Percentiles rank a stretch among this genome's conserved stretches.
Conservation (phyloP, 2,888 invertebrate species). For the Cheilosia impressa region DNA sequence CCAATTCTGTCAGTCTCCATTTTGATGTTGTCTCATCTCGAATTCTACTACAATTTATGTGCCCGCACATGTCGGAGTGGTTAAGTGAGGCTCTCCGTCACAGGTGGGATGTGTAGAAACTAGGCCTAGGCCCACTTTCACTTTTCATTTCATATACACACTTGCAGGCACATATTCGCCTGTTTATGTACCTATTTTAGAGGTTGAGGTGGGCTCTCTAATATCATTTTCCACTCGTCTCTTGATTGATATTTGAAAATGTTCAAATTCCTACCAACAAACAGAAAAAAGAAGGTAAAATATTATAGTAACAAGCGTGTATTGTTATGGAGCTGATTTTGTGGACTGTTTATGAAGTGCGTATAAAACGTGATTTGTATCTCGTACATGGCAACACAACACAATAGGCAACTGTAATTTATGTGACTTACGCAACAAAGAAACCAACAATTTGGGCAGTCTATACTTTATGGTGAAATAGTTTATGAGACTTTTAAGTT, state of each 20-base stretch:
- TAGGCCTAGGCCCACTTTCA: conserved; percentile 77
- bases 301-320: conserved; percentile 15
- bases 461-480: conserved; percentile 58
- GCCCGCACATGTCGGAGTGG: conserved; percentile 3
- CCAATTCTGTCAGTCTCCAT: conserved; percentile 34
- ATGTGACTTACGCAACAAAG: conserved; percentile 58
- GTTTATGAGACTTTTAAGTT: conserved; percentile 51
- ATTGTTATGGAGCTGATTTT: conserved; percentile 39
- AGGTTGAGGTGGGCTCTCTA: conserved; percentile 56
- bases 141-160: conserved; percentile 61
- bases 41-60: conserved; percentile 14
- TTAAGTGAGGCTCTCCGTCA: conserved; percentile 10
- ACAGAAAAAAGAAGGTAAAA: conserved; percentile 1
- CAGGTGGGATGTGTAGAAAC: conserved; percentile 40
- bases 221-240: conserved; percentile 2
- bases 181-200: background rate
- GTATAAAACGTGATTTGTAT: conserved; percentile 65
- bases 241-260: conserved; percentile 37
- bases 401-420: conserved; percentile 65
- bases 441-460: conserved; percentile 45
- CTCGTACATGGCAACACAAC: conserved; percentile 1
- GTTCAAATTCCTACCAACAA: conserved; percentile 16
- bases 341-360: conserved; percentile 53
- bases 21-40: conserved; percentile 30
- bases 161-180: background rate